phyloP scores from a whole-genome alignment of 2,797 vertebrate genomes.

The Lutjanus campechanus region DNA sequence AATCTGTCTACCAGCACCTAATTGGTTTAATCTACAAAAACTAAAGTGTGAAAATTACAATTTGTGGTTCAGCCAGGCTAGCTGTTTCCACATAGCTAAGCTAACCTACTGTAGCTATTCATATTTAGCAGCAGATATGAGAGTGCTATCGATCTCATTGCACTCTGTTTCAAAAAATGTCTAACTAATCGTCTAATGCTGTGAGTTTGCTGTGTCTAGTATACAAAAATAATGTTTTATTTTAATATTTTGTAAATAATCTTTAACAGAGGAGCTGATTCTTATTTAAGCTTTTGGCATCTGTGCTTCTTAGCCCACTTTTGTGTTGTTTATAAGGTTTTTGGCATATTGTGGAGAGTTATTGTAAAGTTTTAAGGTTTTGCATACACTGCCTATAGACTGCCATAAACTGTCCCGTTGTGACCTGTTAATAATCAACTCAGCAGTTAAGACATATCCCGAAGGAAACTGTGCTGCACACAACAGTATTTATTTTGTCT shows the following conservation, averaged over 20 bases:
- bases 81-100: not conserved
- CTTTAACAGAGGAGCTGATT: not conserved
- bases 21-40: not conserved
- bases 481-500: no score
- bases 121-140: not conserved
- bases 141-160: not conserved
- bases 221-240: not conserved
- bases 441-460: no score
- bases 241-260: constrained; percentile 34
- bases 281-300: not conserved
- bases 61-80: no score
- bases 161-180: not conserved
- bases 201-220: not conserved
- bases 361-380: not conserved
- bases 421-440: no score
- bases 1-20: not conserved
- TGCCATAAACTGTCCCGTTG: no score
- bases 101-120: not conserved
- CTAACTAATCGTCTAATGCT: not conserved
- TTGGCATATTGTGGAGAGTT: not conserved
- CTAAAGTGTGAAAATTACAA: not conserved
- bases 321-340: constrained; percentile 7
- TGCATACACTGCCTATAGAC: no score
- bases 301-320: not conserved
- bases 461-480: no score